A percentile compares a stretch with the other conserved stretches of the same genome.
phyloP scores from a whole-genome alignment of 1,140 invertebrate species.

The Spodoptera litura region DNA sequence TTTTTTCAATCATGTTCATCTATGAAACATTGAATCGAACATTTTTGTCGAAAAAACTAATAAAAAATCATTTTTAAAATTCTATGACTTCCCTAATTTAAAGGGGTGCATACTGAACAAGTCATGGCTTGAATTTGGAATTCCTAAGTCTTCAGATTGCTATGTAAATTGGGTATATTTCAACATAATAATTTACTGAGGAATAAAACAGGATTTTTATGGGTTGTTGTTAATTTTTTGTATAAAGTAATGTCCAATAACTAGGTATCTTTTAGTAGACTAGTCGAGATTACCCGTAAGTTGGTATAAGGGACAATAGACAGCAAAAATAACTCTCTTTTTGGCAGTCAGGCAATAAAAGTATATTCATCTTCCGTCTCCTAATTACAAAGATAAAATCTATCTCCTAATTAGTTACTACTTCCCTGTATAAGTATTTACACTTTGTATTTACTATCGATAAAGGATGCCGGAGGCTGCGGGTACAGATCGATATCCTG shows the following conservation, averaged over 20 bases:
- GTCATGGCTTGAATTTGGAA: background rate
- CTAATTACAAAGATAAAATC: too few species aligned
- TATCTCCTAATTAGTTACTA: too few species aligned
- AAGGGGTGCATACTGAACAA: slow-evolving; percentile 5
- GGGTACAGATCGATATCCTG: slow-evolving; percentile 18
- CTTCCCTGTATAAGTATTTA: background rate
- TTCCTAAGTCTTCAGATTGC: background rate
- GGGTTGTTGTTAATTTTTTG: too few species aligned
- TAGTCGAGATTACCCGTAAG: too few species aligned
- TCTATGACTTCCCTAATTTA: background rate
- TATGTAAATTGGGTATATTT: background rate
- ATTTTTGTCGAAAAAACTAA: background rate
- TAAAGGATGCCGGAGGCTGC: background rate
- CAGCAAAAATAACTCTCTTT: too few species aligned
- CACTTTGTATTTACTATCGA: background rate
- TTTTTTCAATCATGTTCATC: too few species aligned
- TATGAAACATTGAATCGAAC: too few species aligned
- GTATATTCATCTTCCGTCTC: too few species aligned
- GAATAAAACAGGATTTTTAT: background rate
- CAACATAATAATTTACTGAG: background rate
- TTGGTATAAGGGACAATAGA: too few species aligned
- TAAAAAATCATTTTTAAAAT: slow-evolving; percentile 19
- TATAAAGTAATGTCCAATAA: too few species aligned
- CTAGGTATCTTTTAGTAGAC: too few species aligned
- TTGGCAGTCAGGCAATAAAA: too few species aligned